phyloP scores from a whole-genome alignment of 2,888 invertebrate species.

The Tipula lateralis region DNA sequence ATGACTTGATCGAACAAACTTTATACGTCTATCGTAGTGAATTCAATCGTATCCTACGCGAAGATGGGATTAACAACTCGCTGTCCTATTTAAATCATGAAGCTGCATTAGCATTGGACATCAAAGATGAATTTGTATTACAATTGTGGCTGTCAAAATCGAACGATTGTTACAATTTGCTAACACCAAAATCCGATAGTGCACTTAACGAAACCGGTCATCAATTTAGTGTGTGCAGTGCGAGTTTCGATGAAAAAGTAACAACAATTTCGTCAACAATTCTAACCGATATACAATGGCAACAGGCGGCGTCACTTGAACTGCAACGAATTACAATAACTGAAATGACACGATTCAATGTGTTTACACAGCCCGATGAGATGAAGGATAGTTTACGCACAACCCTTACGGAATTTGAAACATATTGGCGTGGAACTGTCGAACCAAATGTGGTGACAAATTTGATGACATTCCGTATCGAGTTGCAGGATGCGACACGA shows the following conservation, averaged over 20 bases:
- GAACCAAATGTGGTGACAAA: neutral
- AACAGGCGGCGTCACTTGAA: neutral
- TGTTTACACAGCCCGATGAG: neutral
- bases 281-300: neutral
- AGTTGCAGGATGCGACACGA: neutral
- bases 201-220: neutral
- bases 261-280: neutral
- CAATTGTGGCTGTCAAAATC: neutral
- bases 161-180: neutral
- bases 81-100: neutral
- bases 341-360: neutral
- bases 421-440: neutral
- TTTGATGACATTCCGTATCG: neutral
- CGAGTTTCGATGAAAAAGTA: neutral
- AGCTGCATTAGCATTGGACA: neutral
- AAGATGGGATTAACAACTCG: neutral
- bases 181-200: neutral
- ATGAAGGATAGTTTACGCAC: neutral
- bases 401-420: neutral
- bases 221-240: neutral
- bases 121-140: neutral
- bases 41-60: neutral
- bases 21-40: neutral
- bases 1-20: neutral
- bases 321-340: neutral